Base-by-base conservation (phyloP, 2,797 vertebrate species). In the Glyptemys insculpta region DNA sequence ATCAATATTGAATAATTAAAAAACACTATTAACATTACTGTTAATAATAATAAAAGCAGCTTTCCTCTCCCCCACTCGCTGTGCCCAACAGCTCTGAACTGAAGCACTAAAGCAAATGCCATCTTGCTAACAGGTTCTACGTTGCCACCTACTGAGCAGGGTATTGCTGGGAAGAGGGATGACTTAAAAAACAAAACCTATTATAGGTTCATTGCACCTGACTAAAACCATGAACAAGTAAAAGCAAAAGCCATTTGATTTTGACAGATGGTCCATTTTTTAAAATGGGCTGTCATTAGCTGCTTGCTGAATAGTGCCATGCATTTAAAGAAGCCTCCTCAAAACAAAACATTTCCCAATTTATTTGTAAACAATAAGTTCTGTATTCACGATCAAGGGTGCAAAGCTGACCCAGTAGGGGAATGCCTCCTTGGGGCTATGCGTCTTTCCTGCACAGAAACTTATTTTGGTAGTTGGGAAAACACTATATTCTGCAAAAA, bases 51-150 rank as follows among this genome's bases (percentile, higher is more conserved):
- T 62, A 31, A 8, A 31, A 31, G 56, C 2, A 53, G 31, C 0
- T 6, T 9, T 37, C 5, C 29, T 59, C 27, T 23, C 49, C 16
- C 5, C 12, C 27, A 68, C 53, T 79, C 85, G 41, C 65, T 82
- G 23, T 23, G 19, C 34, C 65, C 68, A 72, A 25, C 68, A 79
- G 31, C 47, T n/a, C 44, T 8, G 23, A 19, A 29, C n/a, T n/a
- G 59, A 9, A 41, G 53, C 79, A 19, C 54, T 8, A 12, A 80
- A 81, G n/a, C 0, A 0, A 86, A 23, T 6, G 16, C 4, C 12
- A 19, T 0, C 3, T 14, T 1, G 23, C 0, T 1, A 2, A 0
- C 76, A 37, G 23, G 78, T 29, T 44, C 56, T 16, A 4, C 2
- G 2, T 47, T 78, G 5, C 2, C 62, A 52, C 16, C 31, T 50